Evolutionary conservation across 2,888 invertebrate species (phyloP), one percentile per base, ranked within the genome.

Genomic region (Agapostemon virescens): DNA sequence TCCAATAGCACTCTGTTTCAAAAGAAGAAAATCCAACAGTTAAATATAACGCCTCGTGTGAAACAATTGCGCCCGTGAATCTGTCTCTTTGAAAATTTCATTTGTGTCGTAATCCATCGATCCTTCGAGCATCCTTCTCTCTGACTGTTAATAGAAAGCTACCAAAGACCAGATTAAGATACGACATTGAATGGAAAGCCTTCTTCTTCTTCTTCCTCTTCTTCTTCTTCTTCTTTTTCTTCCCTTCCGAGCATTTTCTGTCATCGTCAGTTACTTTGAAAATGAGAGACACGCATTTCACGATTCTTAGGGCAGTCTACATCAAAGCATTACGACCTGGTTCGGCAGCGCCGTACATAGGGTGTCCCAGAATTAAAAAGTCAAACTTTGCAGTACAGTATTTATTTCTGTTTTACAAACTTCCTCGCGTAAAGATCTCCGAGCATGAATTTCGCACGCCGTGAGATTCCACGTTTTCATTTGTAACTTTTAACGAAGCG

Each of bases 271-370:
- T 52, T 71, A 72, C 71, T 69, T 74, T 77, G 82, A 75, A 82
- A 74, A 81, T 64, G 67, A 40, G 38, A 69, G 67, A 55, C 63
- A 55, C 61, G 71, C 49, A 74, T 74, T 69, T 72, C 64, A 61
- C 55, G 74, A 72, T n/a, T 74, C 82, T 71, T 64, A 72, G 58
- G 74, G 17, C 52, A 58, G 63, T 45, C 68, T 81, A 74, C 72
- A 81, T 82, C 81, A 82, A 77, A 81, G 81, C 77, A 82, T 82
- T 81, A 82, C 81, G 74, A 69, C 74, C 81, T 75, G 77, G 38
- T 81, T 81, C 72, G 40, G 61, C 72, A 61, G 42, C 33, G 52
- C 72, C 17, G 7, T 58, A 20, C 17, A 58, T 30, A 55, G n/a
- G n/a, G n/a, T n/a, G n/a, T n/a, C n/a, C n/a, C n/a, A n/a, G n/a